Conservation (phyloP, 2,888 invertebrate genomes). For the Andrena fulva region DNA sequence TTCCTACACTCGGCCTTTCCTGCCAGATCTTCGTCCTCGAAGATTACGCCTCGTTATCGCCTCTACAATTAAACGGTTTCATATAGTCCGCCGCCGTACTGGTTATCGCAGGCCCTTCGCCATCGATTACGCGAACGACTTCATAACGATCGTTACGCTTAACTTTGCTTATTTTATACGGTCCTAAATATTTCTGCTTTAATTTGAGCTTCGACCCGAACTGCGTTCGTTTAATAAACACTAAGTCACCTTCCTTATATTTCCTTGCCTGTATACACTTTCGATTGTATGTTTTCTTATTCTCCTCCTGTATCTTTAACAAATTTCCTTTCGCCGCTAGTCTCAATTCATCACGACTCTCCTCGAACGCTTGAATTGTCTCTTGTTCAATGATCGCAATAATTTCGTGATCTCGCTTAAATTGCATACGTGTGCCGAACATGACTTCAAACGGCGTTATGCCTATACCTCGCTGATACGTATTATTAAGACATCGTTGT, state of each 20-base stretch:
- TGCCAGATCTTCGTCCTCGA: not conserved
- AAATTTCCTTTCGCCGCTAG: conserved; percentile 55
- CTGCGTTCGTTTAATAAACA: conserved; percentile 63
- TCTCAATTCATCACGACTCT: conserved; percentile 52
- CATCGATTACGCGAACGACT: too few species aligned
- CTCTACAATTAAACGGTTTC: conserved; percentile 40
- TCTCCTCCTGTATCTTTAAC: conserved; percentile 70
- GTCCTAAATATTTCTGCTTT: conserved; percentile 62
- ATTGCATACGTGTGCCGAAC: conserved; percentile 47
- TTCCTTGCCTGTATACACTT: conserved; percentile 62
- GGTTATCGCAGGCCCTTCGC: conserved; percentile 57
- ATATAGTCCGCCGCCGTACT: conserved; percentile 60
- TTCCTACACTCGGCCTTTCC: conserved; percentile 13
- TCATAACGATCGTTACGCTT: not conserved
- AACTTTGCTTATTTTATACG: conserved; percentile 58
- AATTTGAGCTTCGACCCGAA: conserved; percentile 65
- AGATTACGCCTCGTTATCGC: not conserved
- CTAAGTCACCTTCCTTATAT: conserved; percentile 61
- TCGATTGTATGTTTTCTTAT: conserved; percentile 39
- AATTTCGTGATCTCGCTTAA: conserved; percentile 44
- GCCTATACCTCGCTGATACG: conserved; percentile 20
- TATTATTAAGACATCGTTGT: not conserved
- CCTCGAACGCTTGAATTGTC: conserved; percentile 39
- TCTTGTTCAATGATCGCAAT: conserved; percentile 56
- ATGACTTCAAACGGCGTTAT: conserved; percentile 56